These are phyloP conservation scores for Lypha dubia DNA, from an alignment of 2,888 invertebrate species.

Conservation along the genomic window DNA sequence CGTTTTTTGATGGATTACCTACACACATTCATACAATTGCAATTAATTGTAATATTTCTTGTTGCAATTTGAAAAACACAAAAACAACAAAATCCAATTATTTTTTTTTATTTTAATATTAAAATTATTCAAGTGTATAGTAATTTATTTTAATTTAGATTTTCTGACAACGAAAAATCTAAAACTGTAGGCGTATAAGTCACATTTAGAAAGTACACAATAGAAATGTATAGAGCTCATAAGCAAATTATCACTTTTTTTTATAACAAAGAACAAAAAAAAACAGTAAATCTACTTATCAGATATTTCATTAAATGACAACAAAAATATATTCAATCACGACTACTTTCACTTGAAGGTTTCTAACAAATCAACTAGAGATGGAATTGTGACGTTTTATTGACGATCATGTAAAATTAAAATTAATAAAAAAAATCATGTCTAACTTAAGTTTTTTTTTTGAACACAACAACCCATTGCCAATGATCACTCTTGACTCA, in stretches of 20 bases:
- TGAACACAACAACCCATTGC: background rate
- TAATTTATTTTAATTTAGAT: constrained; percentile 33
- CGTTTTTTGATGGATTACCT: background rate
- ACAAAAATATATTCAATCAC: background rate
- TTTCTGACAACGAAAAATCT: constrained; percentile 30
- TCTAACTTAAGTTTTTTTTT: no score
- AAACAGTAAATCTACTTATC: constrained; percentile 12
- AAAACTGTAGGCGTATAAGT: constrained; percentile 47
- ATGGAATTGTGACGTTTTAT: background rate
- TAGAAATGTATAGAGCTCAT: background rate
- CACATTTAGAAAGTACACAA: constrained; percentile 28
- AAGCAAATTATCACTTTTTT: constrained; percentile 41
- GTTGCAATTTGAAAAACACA: background rate
- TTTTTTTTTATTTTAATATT: background rate
- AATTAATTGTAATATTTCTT: background rate
- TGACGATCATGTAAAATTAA: background rate
- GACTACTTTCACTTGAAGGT: background rate
- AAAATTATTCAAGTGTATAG: constrained; percentile 22
- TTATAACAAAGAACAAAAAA: constrained; percentile 5
- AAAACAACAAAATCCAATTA: background rate
- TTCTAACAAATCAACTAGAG: constrained; percentile 2
- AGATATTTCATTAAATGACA: constrained; percentile 6
- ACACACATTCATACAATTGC: background rate
- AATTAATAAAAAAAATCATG: no score
- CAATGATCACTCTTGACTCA: background rate